Evolutionary conservation across 2,113 vertebrate genomes (phyloP), one percentile per base, ranked within the genome.

Genomic region (Esox niger): DNA sequence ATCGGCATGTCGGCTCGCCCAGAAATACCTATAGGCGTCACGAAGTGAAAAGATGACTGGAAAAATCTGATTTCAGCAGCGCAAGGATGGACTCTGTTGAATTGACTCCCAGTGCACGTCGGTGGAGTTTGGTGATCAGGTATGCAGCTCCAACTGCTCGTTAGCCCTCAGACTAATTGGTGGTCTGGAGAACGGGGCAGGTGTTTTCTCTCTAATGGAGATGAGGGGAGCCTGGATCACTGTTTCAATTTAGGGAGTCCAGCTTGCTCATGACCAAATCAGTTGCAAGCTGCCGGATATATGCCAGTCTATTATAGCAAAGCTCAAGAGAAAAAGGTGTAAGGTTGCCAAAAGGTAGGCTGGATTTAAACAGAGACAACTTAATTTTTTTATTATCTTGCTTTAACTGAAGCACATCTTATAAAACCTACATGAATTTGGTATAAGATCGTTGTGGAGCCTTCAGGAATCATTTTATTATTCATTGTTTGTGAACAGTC

Each of bases 131-230:
- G 26, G 30, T 69, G 26, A 54, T 64, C 64, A 32, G 67, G 60
- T 30, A 57, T 63, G 26, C 38, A 43, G 31, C 73, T 23, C 62
- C 55, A 29, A 7, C 63, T 46, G 47, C 68, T 68, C 54, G 66
- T 76, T 67, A 68, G 43, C 64, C 15, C 25, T 11, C 11, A 2
- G 46, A 10, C 60, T 71, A 71, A 71, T 71, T 68, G 64, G 9
- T 5, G 35, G 43, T 43, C 60, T 27, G 49, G 72, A 75, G 54
- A 7, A 58, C 57, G 2, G 8, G 8, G 35, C 56, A 69, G 49
- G 64, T 65, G 54, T 54, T 58, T 64, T 61, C 62, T 69, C 65
- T 62, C 55, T 71, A 31, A 70, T 78, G 67, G 57, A 70, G 66
- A 65, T 13, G 21, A 66, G 25, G 62, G 58, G 47, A 27, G 49